These are phyloP conservation scores for Neofelis nebulosa DNA, from an alignment of 2,113 vertebrate species.

Conservation along the genomic window DNA sequence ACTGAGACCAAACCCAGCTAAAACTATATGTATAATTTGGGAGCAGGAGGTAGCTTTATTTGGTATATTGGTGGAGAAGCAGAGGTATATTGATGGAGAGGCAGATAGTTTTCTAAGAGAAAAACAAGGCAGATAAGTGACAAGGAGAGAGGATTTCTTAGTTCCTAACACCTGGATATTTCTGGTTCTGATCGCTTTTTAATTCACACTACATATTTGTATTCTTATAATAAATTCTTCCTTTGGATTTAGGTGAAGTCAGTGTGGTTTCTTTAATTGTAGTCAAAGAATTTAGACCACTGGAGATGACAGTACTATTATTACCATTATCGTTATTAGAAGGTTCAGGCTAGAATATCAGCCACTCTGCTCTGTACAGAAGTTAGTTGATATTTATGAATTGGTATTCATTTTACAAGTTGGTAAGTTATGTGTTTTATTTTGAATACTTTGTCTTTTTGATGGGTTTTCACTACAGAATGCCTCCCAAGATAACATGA, in stretches of 20 bases:
- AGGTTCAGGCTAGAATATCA: not conserved
- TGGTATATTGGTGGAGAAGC: not conserved
- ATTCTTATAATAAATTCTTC: not conserved
- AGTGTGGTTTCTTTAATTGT: not conserved
- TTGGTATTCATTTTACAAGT: conserved; percentile 20
- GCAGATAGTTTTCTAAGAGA: not conserved
- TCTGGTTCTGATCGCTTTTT: not conserved
- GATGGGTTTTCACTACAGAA: not conserved
- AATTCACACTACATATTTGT: not conserved
- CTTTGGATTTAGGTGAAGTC: not conserved
- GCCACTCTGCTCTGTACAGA: not conserved
- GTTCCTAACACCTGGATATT: not conserved
- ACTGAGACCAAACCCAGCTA: not conserved
- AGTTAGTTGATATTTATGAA: not conserved
- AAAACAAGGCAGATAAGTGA: not conserved
- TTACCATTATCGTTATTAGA: not conserved
- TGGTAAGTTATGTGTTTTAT: not conserved
- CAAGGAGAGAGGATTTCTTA: not conserved
- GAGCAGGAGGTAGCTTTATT: not conserved
- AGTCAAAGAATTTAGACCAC: not conserved
- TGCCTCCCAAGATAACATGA: not conserved
- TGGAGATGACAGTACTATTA: not conserved
- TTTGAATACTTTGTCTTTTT: not conserved
- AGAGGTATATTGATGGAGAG: not conserved
- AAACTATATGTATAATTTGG: not conserved